A percentile compares a stretch with the other conserved stretches of the same genome.
Evolutionary conservation across 1,140 invertebrate genomes (phyloP).

Genomic region (Diabrotica undecimpunctata): DNA sequence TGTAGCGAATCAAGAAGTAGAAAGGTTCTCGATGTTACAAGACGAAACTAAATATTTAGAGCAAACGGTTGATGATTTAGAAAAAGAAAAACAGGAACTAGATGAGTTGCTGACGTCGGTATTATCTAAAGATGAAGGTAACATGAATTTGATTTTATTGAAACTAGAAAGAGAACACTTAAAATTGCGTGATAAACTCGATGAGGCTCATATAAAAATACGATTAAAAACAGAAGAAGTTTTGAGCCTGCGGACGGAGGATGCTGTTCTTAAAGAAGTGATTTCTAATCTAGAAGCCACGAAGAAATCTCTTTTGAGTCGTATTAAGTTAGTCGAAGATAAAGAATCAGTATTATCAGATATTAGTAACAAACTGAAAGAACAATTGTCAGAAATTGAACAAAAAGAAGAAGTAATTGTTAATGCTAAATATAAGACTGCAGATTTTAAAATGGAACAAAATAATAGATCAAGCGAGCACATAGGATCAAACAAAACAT

Average conservation of each 20-base stretch:
- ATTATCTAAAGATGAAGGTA: not conserved
- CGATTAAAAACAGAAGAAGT: not conserved
- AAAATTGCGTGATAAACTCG: conserved; percentile 5
- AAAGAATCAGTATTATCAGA: not conserved
- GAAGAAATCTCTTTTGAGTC: conserved; percentile 4
- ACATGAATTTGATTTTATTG: not conserved
- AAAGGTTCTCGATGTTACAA: not conserved
- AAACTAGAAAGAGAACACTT: conserved; percentile 13
- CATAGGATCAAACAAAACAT: no score
- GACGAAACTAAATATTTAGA: not conserved
- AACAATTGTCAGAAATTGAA: conserved; percentile 12
- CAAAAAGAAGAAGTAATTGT: conserved; percentile 3
- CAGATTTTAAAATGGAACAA: no score
- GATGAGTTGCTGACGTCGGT: not conserved
- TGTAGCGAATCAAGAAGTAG: conserved; percentile 5
- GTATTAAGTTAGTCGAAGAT: not conserved
- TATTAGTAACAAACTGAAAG: conserved; percentile 4
- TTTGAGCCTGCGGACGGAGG: not conserved
- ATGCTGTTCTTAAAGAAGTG: not conserved
- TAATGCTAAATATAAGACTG: no score
- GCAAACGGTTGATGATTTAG: conserved; percentile 5
- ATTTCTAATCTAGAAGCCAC: conserved; percentile 4
- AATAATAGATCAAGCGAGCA: no score
- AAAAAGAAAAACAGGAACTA: conserved; percentile 10
- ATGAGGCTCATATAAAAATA: conserved; percentile 1